These are phyloP conservation scores for Drosophila eugracilis DNA, from an alignment of 1,140 invertebrate genomes.

Conservation along the genomic window DNA sequence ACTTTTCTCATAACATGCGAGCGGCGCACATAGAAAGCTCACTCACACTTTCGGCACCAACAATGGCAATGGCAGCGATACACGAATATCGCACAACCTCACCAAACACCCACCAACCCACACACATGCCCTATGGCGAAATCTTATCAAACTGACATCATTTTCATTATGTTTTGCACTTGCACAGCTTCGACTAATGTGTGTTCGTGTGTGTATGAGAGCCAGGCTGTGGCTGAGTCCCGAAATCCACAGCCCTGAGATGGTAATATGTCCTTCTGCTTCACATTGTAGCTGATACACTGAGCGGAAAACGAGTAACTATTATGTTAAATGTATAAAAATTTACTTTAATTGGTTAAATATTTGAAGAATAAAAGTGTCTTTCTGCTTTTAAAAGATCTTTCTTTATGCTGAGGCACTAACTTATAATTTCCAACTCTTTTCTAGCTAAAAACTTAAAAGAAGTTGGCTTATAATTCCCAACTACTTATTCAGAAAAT, in stretches of 20 bases:
- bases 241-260: neutral
- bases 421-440: no score
- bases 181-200: conserved; percentile 73
- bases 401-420: neutral
- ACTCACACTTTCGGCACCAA: neutral
- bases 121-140: conserved; percentile 47
- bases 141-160: conserved; percentile 80
- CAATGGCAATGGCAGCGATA: conserved; percentile 21
- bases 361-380: no score
- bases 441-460: neutral
- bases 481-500: neutral
- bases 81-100: conserved; percentile 16
- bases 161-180: conserved; percentile 80
- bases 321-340: no score
- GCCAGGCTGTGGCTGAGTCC: conserved; percentile 16
- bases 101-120: neutral
- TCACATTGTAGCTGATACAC: neutral
- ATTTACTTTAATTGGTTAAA: no score
- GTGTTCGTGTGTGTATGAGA: conserved; percentile 27
- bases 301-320: neutral
- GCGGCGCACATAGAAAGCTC: conserved; percentile 1
- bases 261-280: conserved; percentile 29
- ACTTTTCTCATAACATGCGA: conserved; percentile 63
- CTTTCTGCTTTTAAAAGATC: no score
- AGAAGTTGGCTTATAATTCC: neutral